Evolutionary conservation across 2,113 vertebrate genomes (phyloP), one percentile per base, ranked within the genome.

Genomic region (Nesoenas mayeri): DNA sequence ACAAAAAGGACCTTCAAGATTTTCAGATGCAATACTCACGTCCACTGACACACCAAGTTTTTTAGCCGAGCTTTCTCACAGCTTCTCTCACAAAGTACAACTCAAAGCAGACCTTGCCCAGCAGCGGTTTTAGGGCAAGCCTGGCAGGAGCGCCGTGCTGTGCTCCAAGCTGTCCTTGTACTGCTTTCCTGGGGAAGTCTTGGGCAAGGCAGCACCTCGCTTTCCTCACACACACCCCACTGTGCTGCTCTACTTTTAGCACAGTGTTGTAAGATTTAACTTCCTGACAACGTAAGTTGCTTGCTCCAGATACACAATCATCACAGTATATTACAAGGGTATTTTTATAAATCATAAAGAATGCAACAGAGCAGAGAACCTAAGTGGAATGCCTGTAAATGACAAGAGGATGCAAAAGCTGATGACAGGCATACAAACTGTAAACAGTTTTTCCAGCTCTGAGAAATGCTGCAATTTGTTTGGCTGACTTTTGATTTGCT

Each of bases 51-150:
- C 42, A 9, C 15, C 10, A 11, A 8, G 34, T 1, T 9, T 29
- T 62, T 51, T 3, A 24, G 61, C 50, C 47, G 36, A 2, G 14
- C 22, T 15, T 38, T 18, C 53, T 69, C 62, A 4, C 15, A 11
- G 1, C 4, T 15, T 10, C 20, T 34, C 7, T 16, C 6, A 15
- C 21, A 5, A 73, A n/a, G 53, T 0, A 24, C 56, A 25, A 2
- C 0, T 17, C 31, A 5, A 3, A 13, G 78, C 74, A 53, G 38
- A 32, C 11, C 18, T 7, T 2, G 34, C 0, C 0, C 15, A 10
- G 36, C 53, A 22, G 34, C 0, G 7, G 15, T 0, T 22, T 6
- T 3, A 4, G 13, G 15, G 14, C 0, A 1, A 66, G 72, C 3
- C 36, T 2, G 0, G 18, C 10, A 12, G 18, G 9, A 50, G 70